Percentiles rank a stretch among this genome's conserved stretches.
These are phyloP conservation scores for Megalops cyprinoides DNA, from an alignment of 2,797 vertebrate species.

Conservation along the genomic window DNA sequence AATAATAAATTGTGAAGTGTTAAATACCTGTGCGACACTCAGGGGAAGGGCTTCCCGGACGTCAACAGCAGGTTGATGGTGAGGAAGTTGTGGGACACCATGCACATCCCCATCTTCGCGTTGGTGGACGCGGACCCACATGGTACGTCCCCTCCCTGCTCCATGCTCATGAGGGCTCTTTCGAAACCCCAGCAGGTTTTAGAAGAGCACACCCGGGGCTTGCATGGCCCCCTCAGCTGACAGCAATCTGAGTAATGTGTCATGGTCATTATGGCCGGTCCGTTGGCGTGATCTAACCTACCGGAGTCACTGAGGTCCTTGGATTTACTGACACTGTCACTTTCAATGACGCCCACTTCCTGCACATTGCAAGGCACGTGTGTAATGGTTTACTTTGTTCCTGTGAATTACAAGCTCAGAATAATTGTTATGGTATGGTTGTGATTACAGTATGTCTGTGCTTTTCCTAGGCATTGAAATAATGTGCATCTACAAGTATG, in stretches of 20 bases:
- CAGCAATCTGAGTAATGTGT: constrained; percentile 56
- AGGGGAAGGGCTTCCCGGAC: constrained; percentile 97
- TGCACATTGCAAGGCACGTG: constrained; percentile 58
- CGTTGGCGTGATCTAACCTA: constrained; percentile 43
- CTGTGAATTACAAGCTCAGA: constrained; percentile 59
- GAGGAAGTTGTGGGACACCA: constrained; percentile 89
- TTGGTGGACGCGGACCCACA: constrained; percentile 94
- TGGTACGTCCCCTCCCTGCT: constrained; percentile 70
- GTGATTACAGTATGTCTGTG: constrained; percentile 63
- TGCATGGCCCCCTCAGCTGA: constrained; percentile 42
- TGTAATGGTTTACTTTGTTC: constrained; percentile 58
- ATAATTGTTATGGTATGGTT: constrained; percentile 70
- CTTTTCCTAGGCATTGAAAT: constrained; percentile 91
- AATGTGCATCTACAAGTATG: constrained; percentile 98
- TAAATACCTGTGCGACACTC: constrained; percentile 25
- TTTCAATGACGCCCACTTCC: constrained; percentile 50
- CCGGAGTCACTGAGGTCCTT: constrained; percentile 29
- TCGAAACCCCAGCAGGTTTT: constrained; percentile 4
- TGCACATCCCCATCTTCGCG: constrained; percentile 84
- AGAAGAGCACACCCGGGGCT: constrained; percentile 32
- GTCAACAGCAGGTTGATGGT: constrained; percentile 92
- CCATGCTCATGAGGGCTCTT: not conserved
- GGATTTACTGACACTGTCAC: constrained; percentile 40
- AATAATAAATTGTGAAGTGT: not conserved
- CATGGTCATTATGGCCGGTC: constrained; percentile 48